Percentiles rank a stretch among this genome's conserved stretches.
Evolutionary conservation across 2,888 invertebrate species (phyloP).

Genomic region (Rhingia rostrata): DNA sequence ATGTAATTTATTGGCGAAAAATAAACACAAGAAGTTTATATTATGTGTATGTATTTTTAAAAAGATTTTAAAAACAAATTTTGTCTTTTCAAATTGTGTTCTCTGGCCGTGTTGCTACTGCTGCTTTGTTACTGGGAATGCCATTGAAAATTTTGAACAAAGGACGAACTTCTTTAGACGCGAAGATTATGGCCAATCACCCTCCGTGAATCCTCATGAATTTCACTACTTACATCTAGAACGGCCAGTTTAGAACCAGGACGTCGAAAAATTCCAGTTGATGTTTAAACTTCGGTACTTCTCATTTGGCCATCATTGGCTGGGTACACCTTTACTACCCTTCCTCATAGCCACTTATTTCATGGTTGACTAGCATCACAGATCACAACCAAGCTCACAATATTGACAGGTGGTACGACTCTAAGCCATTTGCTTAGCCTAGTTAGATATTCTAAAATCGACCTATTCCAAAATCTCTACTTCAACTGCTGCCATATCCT

Average conservation of each 20-base stretch:
- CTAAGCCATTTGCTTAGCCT: conserved; percentile 7
- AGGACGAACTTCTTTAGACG: too few relatives aligned
- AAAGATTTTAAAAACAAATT: too few relatives aligned
- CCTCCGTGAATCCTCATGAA: conserved; percentile 16
- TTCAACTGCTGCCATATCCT: conserved; percentile 28
- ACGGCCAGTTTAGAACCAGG: conserved; percentile 57
- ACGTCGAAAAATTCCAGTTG: conserved; percentile 36
- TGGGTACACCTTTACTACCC: conserved; percentile 21
- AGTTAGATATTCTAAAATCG: conserved; percentile 29
- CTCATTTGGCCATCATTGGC: conserved; percentile 65
- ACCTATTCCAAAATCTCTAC: conserved; percentile 40
- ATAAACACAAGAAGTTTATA: too few relatives aligned
- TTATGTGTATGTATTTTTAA: too few relatives aligned
- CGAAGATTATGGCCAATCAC: too few relatives aligned
- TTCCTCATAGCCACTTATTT: conserved; percentile 59
- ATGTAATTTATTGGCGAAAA: too few relatives aligned
- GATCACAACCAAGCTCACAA: conserved; percentile 45
- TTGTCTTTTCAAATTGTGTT: too few relatives aligned
- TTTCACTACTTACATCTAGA: conserved; percentile 40
- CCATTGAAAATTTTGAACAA: too few relatives aligned
- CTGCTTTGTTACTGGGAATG: too few relatives aligned
- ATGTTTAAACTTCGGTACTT: conserved; percentile 51
- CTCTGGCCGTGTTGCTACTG: too few relatives aligned
- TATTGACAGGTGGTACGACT: conserved; percentile 18
- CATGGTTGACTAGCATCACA: conserved; percentile 47